Evolutionary conservation across 2,113 vertebrate genomes (phyloP).

Genomic region (Callocephalon fimbriatum): DNA sequence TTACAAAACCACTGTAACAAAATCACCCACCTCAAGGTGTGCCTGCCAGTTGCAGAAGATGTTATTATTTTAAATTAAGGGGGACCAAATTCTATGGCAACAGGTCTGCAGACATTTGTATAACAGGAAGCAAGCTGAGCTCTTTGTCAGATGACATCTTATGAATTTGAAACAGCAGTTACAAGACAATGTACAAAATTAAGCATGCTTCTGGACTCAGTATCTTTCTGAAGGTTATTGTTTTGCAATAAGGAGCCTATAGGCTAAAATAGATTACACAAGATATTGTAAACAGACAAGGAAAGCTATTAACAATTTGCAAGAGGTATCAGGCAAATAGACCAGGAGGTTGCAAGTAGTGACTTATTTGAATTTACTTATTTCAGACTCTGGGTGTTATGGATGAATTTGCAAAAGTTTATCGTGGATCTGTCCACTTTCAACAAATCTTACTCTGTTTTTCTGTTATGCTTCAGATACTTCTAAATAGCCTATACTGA

Average conservation of each 20-base stretch:
- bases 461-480: neutral
- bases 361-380: neutral
- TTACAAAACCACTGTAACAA: neutral
- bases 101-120: neutral
- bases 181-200: neutral
- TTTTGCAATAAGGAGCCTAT: neutral
- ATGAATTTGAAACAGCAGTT: neutral
- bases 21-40: neutral
- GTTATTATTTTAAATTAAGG: neutral
- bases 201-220: neutral
- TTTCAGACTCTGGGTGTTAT: neutral
- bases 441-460: neutral
- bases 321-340: neutral
- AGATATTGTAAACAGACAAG: neutral
- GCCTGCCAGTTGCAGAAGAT: neutral
- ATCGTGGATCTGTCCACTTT: neutral
- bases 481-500: neutral
- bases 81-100: neutral
- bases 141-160: neutral
- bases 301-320: neutral
- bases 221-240: neutral
- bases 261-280: neutral
- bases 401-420: neutral
- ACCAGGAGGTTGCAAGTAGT: neutral
- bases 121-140: neutral